A percentile compares a stretch with the other conserved stretches of the same genome.
Evolutionary conservation across 1,140 invertebrate species (phyloP).

Genomic region (Pissodes strobi): DNA sequence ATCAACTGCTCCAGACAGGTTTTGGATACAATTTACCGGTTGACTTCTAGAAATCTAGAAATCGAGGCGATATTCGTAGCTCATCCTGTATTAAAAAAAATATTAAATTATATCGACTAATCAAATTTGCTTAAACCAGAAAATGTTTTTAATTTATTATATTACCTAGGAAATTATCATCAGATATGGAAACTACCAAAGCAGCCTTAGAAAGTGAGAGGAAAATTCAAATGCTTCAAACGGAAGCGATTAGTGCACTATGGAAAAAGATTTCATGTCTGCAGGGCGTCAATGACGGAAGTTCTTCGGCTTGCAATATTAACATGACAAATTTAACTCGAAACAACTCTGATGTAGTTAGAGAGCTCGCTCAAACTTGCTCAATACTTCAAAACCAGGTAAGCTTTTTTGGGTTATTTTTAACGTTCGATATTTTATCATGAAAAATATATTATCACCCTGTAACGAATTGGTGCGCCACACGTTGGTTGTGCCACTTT

Average conservation of each 20-base stretch:
- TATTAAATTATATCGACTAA: too few relatives aligned
- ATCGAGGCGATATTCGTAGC: too few relatives aligned
- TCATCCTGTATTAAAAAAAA: too few relatives aligned
- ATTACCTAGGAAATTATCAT: constrained; percentile 73
- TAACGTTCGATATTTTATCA: constrained; percentile 3
- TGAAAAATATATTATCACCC: not conserved
- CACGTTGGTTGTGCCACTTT: too few relatives aligned
- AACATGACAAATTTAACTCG: constrained; percentile 41
- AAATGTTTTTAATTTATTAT: too few relatives aligned
- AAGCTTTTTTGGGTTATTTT: too few relatives aligned
- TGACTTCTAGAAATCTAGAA: too few relatives aligned
- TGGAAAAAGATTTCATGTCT: constrained; percentile 85
- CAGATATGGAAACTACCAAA: constrained; percentile 80
- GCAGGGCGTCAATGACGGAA: constrained; percentile 54
- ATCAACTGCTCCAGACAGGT: too few relatives aligned
- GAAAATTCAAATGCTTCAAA: constrained; percentile 82
- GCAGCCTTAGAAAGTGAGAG: constrained; percentile 82
- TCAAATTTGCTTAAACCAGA: too few relatives aligned
- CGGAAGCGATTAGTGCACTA: constrained; percentile 86
- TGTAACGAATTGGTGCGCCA: too few relatives aligned
- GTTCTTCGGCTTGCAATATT: constrained; percentile 12
- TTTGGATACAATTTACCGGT: too few relatives aligned
- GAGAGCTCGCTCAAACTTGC: constrained; percentile 60
- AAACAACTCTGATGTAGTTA: constrained; percentile 52
- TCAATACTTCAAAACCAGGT: constrained; percentile 58